phyloP scores from a whole-genome alignment of 2,888 invertebrate species.

The Andrena marginata region DNA sequence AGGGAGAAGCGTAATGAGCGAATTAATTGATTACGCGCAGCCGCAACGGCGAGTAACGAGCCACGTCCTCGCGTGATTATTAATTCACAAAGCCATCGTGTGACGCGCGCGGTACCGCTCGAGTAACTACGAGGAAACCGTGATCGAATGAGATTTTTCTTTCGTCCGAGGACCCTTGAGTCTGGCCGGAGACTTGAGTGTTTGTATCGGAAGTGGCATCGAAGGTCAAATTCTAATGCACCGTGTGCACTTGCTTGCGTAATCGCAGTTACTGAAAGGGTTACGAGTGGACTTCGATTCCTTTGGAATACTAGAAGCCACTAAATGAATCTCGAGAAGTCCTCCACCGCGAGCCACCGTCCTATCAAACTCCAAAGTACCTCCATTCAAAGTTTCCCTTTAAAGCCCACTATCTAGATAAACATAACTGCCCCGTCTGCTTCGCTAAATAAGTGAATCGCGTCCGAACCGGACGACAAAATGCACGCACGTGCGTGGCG shows the following conservation, averaged over 20 bases:
- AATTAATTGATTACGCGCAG: constrained; percentile 57
- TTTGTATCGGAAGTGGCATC: no score
- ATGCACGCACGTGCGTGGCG: constrained; percentile 8
- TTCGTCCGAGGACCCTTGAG: no score
- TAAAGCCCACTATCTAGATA: not conserved
- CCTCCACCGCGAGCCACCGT: no score
- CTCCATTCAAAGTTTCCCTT: not conserved
- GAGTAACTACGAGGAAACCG: not conserved
- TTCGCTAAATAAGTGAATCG: not conserved
- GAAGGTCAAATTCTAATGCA: not conserved
- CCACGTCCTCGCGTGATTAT: constrained; percentile 58
- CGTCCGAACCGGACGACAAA: not conserved
- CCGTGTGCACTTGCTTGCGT: constrained; percentile 3
- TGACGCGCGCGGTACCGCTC: constrained; percentile 6
- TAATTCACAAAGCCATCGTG: constrained; percentile 44
- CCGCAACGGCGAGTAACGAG: constrained; percentile 62
- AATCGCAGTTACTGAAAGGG: not conserved
- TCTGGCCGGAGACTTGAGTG: no score
- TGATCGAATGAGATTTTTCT: no score
- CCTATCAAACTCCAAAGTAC: no score
- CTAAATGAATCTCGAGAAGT: no score
- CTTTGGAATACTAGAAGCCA: no score
- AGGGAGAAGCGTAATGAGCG: constrained; percentile 55
- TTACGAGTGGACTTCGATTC: not conserved
- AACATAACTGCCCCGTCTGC: not conserved